Evolutionary conservation across 2,113 vertebrate genomes (phyloP).

Genomic region (Upupa epops): DNA sequence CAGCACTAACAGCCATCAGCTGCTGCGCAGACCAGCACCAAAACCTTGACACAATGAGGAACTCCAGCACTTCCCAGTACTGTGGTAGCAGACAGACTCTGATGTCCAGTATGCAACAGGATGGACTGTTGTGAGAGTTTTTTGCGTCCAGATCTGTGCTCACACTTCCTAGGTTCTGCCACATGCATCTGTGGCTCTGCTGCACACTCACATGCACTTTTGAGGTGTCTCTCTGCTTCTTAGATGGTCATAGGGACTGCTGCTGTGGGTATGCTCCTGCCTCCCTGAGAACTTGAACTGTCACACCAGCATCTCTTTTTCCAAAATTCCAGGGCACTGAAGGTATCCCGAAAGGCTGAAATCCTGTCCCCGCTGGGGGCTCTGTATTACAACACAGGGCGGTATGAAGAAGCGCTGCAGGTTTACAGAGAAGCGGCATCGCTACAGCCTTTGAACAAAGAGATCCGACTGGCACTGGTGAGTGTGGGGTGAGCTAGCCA

Average conservation of each 20-base stretch:
- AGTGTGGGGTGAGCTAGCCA: not conserved
- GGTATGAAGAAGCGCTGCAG: conserved; percentile 86
- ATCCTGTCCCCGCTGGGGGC: conserved; percentile 90
- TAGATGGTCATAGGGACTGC: not conserved
- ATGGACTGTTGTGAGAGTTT: not conserved
- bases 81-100: not conserved
- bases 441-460: conserved; percentile 84
- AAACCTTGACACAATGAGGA: not conserved
- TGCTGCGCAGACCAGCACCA: not conserved
- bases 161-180: not conserved
- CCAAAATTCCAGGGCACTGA: conserved; percentile 80
- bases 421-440: conserved; percentile 86
- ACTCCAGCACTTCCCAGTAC: not conserved
- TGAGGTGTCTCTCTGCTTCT: not conserved
- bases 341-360: conserved; percentile 86
- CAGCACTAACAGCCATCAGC: not conserved
- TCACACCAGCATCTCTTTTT: not conserved
- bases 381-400: conserved; percentile 94
- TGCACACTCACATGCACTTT: rapidly evolving
- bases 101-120: not conserved
- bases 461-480: conserved; percentile 91
- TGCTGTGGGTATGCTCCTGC: not conserved
- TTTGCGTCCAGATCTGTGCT: not conserved
- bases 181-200: not conserved
- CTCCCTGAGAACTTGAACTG: not conserved